Base-by-base conservation (phyloP, 2,888 invertebrate genomes). In the Leptinotarsa haldemani region DNA sequence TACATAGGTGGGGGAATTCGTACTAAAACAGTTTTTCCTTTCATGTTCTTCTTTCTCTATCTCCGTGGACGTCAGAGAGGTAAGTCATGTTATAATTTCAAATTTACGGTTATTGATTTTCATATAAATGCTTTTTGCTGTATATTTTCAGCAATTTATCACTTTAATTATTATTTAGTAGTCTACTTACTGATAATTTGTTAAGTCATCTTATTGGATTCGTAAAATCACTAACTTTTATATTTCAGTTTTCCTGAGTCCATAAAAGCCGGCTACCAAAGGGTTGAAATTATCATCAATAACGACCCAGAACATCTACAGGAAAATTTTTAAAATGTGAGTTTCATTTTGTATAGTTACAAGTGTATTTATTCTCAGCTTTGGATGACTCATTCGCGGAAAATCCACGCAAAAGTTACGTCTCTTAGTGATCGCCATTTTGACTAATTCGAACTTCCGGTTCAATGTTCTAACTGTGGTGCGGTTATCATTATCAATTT, bases 221-320 rank as follows among this genome's bases (percentile, higher is more conserved):
- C 40, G 7, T 12, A n/a, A n/a, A n/a, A n/a, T 15, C 7, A n/a
- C 5, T 9, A n/a, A 58, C 15, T 58, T 15, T 20, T 30, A 9
- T 40, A 30, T 61, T 61, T 61, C 61, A 61, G 61, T 9, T 30
- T 61, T 61, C 30, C 61, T 61, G 30, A 30, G 40, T 61, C 61
- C 61, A 30, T 15, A 15, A 61, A 40, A 61, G 61, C 61, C 61
- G 61, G 61, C 5, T n/a, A 61, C 61, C 61, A 15, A 13, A 30
- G 30, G n/a, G 7, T 61, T 61, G 13, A 16, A 61, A n/a, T 40
- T 30, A 61, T n/a, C 30, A 25, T 12, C 13, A 56, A 18, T n/a
- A 56, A 18, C 56, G 50, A 56, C n/a, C 16, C 25, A 30, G 3
- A 61, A 61, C 61, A 61, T 61, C 40, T 30, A 9, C 18, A 61